A percentile compares a stretch with the other conserved stretches of the same genome.
Conservation (phyloP, 2,113 vertebrate genomes). For the Eulemur rufifrons region DNA sequence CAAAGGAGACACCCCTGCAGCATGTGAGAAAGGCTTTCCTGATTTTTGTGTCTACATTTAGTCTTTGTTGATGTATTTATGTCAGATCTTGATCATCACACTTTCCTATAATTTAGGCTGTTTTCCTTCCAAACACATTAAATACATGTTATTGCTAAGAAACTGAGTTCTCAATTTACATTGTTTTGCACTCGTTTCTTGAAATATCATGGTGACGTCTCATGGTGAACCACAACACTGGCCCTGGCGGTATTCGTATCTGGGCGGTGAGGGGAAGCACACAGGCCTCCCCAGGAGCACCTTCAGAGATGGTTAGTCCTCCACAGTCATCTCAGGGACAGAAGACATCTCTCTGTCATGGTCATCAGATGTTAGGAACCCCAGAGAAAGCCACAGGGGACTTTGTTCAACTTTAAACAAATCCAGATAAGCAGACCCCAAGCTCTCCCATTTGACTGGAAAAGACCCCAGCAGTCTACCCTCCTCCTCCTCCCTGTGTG, state of each 20-base stretch:
- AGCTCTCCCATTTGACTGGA: neutral
- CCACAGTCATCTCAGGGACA: rapidly evolving
- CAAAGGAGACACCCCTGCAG: neutral
- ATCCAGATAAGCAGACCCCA: neutral
- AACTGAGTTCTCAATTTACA: constrained; percentile 39
- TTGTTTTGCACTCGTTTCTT: constrained; percentile 38
- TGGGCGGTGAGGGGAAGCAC: neutral
- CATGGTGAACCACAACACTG: neutral
- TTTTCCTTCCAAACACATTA: constrained; percentile 54
- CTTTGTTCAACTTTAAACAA: neutral
- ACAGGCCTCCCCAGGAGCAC: neutral
- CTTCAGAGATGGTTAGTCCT: neutral
- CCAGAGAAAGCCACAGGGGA: neutral
- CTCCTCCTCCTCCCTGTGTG: neutral
- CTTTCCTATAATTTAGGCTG: constrained; percentile 42
- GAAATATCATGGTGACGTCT: constrained; percentile 46
- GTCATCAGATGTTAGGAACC: neutral
- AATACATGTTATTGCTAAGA: constrained; percentile 54
- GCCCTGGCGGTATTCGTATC: neutral
- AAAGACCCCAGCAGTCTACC: neutral
- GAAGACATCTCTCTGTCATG: neutral
- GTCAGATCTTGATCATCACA: constrained; percentile 46
- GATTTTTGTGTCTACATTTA: neutral
- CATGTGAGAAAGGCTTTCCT: neutral
- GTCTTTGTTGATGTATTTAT: constrained; percentile 49